Evolutionary conservation across 2,888 invertebrate species (phyloP).

Genomic region (Sabatieria punctata): DNA sequence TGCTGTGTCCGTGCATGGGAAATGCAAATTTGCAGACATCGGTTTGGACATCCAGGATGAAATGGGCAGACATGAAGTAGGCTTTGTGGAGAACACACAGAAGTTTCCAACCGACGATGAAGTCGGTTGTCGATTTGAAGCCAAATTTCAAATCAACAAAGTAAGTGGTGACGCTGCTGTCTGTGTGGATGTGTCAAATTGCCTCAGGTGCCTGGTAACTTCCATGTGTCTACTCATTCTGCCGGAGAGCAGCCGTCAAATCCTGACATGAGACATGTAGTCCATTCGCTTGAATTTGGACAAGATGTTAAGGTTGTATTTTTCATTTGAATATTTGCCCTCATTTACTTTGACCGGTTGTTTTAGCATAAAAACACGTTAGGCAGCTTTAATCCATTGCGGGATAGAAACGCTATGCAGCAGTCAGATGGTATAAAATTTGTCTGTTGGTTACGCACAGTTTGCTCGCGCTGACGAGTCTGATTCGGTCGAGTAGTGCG

Average conservation of each 20-base stretch:
- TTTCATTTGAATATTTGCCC: too few relatives aligned
- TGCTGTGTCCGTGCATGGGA: slow-evolving; percentile 3
- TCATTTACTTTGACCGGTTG: too few relatives aligned
- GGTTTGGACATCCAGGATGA: slow-evolving; percentile 46
- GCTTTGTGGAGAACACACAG: slow-evolving; percentile 41
- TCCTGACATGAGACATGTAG: slow-evolving; percentile 42
- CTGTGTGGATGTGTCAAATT: background rate
- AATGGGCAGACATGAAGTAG: slow-evolving; percentile 44
- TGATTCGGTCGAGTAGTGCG: too few relatives aligned
- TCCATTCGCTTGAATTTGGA: slow-evolving; percentile 40
- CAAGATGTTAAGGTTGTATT: slow-evolving; percentile 11
- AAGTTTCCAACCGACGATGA: slow-evolving; percentile 34
- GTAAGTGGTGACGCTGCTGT: slow-evolving; percentile 14
- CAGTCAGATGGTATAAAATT: too few relatives aligned
- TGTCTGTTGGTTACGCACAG: too few relatives aligned
- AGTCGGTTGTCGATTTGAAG: slow-evolving; percentile 40
- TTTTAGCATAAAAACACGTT: slow-evolving; percentile 28
- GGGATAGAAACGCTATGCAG: slow-evolving; percentile 27
- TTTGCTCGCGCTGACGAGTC: too few relatives aligned
- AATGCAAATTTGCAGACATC: slow-evolving; percentile 31
- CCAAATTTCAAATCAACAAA: slow-evolving; percentile 37
- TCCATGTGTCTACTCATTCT: slow-evolving; percentile 44
- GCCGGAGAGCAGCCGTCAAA: slow-evolving; percentile 37
- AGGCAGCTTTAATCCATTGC: slow-evolving; percentile 42
- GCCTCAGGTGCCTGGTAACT: slow-evolving; percentile 41